Evolutionary conservation across 1,140 invertebrate genomes (phyloP).

Genomic region (Lepidotrigona ventralis): DNA sequence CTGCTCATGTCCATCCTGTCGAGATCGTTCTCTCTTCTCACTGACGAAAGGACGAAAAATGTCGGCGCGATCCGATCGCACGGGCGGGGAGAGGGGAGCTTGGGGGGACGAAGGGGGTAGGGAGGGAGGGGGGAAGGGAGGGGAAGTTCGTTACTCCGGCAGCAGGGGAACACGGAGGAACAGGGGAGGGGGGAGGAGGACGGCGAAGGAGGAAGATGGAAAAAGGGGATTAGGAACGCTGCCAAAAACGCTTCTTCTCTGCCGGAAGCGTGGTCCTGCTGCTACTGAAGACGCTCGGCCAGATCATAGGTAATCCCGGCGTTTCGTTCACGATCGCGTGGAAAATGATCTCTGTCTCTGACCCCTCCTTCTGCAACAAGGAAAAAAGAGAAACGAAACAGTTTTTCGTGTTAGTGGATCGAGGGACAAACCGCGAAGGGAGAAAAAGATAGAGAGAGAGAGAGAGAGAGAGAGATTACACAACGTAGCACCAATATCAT

Average conservation of each 20-base stretch:
- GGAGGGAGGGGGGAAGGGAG: no score
- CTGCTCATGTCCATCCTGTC: conserved; percentile 80
- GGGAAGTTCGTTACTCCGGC: background rate
- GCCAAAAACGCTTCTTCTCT: conserved; percentile 56
- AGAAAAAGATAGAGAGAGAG: no score
- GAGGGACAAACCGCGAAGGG: no score
- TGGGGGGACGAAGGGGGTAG: no score
- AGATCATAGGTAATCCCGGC: conserved; percentile 59
- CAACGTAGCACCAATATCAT: background rate
- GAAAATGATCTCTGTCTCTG: background rate
- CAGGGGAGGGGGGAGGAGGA: background rate
- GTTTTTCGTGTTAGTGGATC: background rate
- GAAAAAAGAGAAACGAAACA: background rate
- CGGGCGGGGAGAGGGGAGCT: no score
- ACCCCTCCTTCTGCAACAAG: conserved; percentile 45
- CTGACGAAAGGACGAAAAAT: background rate
- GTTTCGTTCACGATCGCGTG: conserved; percentile 14
- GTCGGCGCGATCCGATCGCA: conserved; percentile 19
- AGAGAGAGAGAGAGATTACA: background rate
- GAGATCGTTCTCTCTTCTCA: conserved; percentile 62
- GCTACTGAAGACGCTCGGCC: conserved; percentile 27
- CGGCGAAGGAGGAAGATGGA: background rate
- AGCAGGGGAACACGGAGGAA: conserved; percentile 22
- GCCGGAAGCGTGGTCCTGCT: conserved; percentile 50
- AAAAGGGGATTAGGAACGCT: conserved; percentile 54